Percentiles rank a stretch among this genome's conserved stretches.
These are phyloP conservation scores for Cotesia typhae DNA, from an alignment of 1,140 invertebrate species.

Conservation along the genomic window DNA sequence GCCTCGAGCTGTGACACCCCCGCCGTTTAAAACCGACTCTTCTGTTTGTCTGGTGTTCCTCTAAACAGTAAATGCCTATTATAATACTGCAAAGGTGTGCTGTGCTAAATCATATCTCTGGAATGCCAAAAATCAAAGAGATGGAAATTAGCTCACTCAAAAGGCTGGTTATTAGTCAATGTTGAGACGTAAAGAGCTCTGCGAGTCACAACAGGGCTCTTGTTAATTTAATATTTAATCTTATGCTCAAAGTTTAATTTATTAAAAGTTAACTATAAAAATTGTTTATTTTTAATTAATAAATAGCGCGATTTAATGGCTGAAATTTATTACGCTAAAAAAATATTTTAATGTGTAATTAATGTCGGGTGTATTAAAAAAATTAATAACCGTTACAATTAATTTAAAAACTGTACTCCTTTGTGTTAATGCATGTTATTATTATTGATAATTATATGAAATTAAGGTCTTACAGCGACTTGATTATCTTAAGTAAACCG, in stretches of 20 bases:
- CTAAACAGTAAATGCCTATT: background rate
- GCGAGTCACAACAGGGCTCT: too few relatives aligned
- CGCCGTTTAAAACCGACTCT: slow-evolving; percentile 6
- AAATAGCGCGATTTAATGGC: too few relatives aligned
- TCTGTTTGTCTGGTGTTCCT: background rate
- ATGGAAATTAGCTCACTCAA: slow-evolving; percentile 55
- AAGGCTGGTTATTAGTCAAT: slow-evolving; percentile 14
- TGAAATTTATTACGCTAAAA: too few relatives aligned
- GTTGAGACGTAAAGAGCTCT: background rate
- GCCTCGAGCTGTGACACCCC: background rate
- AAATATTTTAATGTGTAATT: too few relatives aligned
- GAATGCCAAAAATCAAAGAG: slow-evolving; percentile 60
- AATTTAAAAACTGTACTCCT: too few relatives aligned
- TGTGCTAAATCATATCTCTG: slow-evolving; percentile 22
- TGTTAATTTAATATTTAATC: too few relatives aligned
- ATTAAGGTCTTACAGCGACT: slow-evolving; percentile 1
- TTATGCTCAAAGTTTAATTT: too few relatives aligned
- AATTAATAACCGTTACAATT: too few relatives aligned
- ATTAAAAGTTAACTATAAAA: too few relatives aligned
- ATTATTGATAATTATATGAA: slow-evolving; percentile 1
- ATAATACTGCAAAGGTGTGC: background rate
- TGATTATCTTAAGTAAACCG: slow-evolving; percentile 7
- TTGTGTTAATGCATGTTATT: too few relatives aligned
- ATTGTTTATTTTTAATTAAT: too few relatives aligned
- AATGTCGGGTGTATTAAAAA: too few relatives aligned